Base-by-base conservation (phyloP, 2,113 vertebrate genomes). In the Mormyrus lacerda region DNA sequence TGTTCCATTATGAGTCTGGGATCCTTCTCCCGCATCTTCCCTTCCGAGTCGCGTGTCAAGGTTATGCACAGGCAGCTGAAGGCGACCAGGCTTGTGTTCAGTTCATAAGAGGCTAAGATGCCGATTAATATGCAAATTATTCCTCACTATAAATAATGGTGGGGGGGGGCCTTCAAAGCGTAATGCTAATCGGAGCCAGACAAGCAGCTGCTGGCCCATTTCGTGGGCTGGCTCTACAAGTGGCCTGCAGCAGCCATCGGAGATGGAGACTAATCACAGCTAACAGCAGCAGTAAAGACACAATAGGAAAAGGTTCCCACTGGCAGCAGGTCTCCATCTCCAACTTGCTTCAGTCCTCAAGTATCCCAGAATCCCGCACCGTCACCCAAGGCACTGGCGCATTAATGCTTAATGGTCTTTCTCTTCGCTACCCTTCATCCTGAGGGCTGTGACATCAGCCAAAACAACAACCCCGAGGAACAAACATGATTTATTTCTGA, bases 201-300 rank as follows among this genome's bases (percentile, higher is more conserved):
- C 85, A 88, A 90, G 82, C 90, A 91, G 89, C 89, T 87, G 45
- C 89, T 93, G 91, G 88, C 90, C 91, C 90, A 93, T 65, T 93
- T 91, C 82, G 85, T 65, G 90, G 88, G 84, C 87, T 65, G 89
- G 45, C 31, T 61, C 84, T 89, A 31, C 42, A 88, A 88, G 84
- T 61, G 87, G 89, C 31, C 45, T 82, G 83, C 53, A 87, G 90
- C 79, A 10, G 6, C 47, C 89, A 85, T 89, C 87, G 76, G 87
- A 58, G 47, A 27, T 44, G 27, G 4, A 39, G 89, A 11, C 85
- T 76, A 85, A 27, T 82, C 42, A n/a, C 42, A 31, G 27, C 53
- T 53, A 88, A 88, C 35, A n/a, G 45, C 55, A 89, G 88, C 42
- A 31, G 76, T 24, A 35, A 58, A 53, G 19, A 50, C 39, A 88